Percentiles rank a stretch among this genome's conserved stretches.
Evolutionary conservation across 2,888 invertebrate genomes (phyloP).

Genomic region (Eristalis intricaria): DNA sequence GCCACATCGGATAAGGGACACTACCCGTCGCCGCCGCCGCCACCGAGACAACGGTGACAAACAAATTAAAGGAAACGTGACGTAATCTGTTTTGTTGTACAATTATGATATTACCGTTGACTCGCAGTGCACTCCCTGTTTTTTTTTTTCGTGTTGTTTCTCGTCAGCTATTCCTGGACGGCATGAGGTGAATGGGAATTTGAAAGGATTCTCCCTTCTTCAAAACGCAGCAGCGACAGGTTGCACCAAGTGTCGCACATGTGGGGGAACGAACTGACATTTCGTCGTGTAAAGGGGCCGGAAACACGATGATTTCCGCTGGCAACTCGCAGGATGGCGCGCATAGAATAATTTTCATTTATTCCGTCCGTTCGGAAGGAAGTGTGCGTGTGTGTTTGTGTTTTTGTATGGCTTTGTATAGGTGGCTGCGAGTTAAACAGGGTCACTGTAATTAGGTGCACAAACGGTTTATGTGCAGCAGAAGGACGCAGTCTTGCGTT

Average conservation of each 20-base stretch:
- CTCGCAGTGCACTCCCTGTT: not conserved
- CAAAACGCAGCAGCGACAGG: constrained; percentile 51
- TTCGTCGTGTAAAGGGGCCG: constrained; percentile 10
- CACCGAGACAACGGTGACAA: constrained; percentile 22
- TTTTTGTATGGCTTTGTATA: not conserved
- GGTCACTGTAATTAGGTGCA: constrained; percentile 36
- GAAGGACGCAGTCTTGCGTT: constrained; percentile 25
- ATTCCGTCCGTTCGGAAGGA: constrained; percentile 21
- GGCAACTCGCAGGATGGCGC: not conserved
- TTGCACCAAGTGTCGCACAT: constrained; percentile 2
- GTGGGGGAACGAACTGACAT: constrained; percentile 2
- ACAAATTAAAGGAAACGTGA: constrained; percentile 67
- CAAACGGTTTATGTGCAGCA: constrained; percentile 36
- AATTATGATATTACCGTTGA: constrained; percentile 48
- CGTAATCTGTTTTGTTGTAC: constrained; percentile 56
- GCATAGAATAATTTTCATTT: constrained; percentile 56
- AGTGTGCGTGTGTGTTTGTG: too few relatives aligned
- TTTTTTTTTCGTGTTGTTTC: constrained; percentile 3
- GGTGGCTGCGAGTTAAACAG: constrained; percentile 8
- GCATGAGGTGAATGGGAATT: constrained; percentile 32
- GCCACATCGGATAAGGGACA: constrained; percentile 19
- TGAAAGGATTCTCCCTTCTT: constrained; percentile 58
- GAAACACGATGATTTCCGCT: constrained; percentile 32
- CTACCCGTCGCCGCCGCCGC: not conserved
- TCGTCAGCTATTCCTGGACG: constrained; percentile 25